These are phyloP conservation scores for Centrocercus urophasianus DNA, from an alignment of 2,113 vertebrate species.

Conservation along the genomic window DNA sequence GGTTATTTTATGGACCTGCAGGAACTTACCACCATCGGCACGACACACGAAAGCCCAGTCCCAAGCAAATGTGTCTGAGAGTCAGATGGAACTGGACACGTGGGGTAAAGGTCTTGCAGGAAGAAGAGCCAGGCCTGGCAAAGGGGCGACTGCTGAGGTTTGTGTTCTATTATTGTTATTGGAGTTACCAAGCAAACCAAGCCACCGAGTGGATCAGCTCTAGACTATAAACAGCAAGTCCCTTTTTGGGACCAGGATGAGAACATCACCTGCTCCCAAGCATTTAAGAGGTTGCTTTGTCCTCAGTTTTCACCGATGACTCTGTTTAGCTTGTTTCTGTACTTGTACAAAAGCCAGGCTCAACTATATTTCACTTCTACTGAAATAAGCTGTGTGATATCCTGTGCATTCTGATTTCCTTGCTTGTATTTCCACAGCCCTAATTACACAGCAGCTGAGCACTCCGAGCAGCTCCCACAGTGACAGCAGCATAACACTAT, in stretches of 20 bases:
- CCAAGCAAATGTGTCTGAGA: background rate
- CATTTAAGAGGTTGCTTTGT: background rate
- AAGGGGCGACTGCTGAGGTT: background rate
- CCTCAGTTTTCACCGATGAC: background rate
- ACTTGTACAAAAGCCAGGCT: background rate
- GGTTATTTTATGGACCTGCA: background rate
- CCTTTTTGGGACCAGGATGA: background rate
- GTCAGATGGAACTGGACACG: background rate
- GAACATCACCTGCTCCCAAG: conserved; percentile 12
- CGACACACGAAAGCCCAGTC: background rate
- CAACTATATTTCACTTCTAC: background rate
- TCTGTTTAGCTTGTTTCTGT: background rate
- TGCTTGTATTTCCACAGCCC: background rate
- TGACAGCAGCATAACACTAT: background rate
- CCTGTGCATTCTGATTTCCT: background rate
- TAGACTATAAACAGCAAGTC: conserved; percentile 43
- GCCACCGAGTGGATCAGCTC: background rate
- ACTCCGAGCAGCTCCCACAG: background rate
- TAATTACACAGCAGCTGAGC: background rate
- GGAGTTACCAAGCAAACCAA: conserved; percentile 36
- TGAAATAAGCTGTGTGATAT: background rate
- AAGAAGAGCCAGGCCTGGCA: background rate
- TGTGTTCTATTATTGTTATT: conserved; percentile 39
- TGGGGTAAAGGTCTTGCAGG: background rate
- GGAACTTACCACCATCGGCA: background rate